Evolutionary conservation across 2,797 vertebrate genomes (phyloP), one percentile per base, ranked within the genome.

Genomic region (Lithobates sylvaticus): DNA sequence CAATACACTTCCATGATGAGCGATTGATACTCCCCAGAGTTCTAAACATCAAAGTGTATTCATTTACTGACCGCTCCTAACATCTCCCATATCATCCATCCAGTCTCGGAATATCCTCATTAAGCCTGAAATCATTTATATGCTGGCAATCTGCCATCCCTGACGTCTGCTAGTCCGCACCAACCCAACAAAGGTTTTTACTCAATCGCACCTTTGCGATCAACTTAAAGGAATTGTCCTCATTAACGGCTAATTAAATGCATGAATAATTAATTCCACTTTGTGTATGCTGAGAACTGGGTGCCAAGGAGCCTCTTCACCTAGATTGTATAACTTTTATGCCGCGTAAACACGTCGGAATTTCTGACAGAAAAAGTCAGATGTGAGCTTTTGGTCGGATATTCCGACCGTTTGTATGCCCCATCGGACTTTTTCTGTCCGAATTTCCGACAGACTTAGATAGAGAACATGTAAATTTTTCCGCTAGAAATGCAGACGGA

Each of bases 71-170:
- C 34, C 72, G 79, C 9, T 72, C 36, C 32, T 39, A 61, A 72
- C 26, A 32, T 83, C 39, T 75, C 61, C 75, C 61, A 21, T 82
- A 70, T 70, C 64, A 70, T 36, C 76, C 74, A 78, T 78, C 39
- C 44, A 70, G 67, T 29, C 21, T 67, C 50, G 47, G 36, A 39
- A 84, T 44, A 84, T 71, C 83, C 76, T 72, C 34, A 10, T 70
- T 65, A 78, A 32, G 36, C 47, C 76, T 70, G 42, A 71, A 84
- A 77, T 84, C 36, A 78, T 84, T 84, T 71, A 36, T 78, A 65
- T 15, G 27, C 42, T 71, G 83, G 83, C 67, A 77, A 70, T 23
- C 26, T 32, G 83, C 83, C 83, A 70, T 68, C 18, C 29, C n/a
- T 54, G 44, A 69, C 23, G 44, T 71, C 72, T 50, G 42, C 12